These are phyloP conservation scores for Ceratina australensis DNA, from an alignment of 1,140 invertebrate genomes.

Conservation along the genomic window DNA sequence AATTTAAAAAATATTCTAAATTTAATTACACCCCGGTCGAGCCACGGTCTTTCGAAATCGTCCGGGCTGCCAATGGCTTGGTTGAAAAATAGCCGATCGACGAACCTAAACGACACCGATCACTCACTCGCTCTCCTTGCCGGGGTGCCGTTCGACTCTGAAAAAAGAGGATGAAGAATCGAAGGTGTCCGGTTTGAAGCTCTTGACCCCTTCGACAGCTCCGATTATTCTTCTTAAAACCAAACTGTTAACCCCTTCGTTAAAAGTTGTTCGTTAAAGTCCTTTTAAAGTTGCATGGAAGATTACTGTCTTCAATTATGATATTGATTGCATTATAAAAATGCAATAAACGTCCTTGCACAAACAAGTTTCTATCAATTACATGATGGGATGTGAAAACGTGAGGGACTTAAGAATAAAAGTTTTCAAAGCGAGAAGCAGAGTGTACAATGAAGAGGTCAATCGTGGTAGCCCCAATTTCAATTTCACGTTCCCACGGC, in stretches of 20 bases:
- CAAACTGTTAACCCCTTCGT: too few species aligned
- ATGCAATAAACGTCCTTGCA: too few species aligned
- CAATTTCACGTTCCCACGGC: constrained; percentile 47
- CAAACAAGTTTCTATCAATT: too few species aligned
- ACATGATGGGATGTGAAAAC: background rate
- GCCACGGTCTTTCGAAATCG: constrained; percentile 76
- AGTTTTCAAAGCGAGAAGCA: constrained; percentile 18
- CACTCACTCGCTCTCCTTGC: too few species aligned
- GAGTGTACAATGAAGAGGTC: constrained; percentile 38
- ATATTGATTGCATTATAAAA: too few species aligned
- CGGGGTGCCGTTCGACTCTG: too few species aligned
- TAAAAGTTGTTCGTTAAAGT: too few species aligned
- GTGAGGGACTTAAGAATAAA: background rate
- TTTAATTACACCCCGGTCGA: constrained; percentile 73
- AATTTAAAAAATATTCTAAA: constrained; percentile 81
- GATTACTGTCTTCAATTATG: too few species aligned
- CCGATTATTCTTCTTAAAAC: too few species aligned
- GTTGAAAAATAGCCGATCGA: constrained; percentile 77
- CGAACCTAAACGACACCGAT: constrained; percentile 33
- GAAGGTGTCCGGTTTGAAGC: background rate
- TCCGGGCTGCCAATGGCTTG: constrained; percentile 73
- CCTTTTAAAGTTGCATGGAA: too few species aligned
- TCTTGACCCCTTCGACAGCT: background rate
- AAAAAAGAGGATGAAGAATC: background rate
- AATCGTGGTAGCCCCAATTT: constrained; percentile 36